Evolutionary conservation across 2,888 invertebrate genomes (phyloP).

Genomic region (Acronicta aceris): DNA sequence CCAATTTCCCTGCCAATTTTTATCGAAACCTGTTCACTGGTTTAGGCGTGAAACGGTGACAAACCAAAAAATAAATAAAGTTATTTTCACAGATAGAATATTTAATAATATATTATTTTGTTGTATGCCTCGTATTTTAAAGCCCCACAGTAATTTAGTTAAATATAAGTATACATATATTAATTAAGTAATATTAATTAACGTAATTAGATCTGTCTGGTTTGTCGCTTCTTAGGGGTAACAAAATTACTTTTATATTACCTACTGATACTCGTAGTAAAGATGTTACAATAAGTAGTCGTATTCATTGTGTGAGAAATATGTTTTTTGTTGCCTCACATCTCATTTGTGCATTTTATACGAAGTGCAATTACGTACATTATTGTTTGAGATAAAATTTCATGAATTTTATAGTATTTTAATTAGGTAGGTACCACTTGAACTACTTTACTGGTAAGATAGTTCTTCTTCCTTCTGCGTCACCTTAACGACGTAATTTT

Average conservation of each 20-base stretch:
- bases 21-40: too few relatives aligned
- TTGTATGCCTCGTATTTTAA: not conserved
- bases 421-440: too few relatives aligned
- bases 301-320: constrained; percentile 1
- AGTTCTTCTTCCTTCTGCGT: too few relatives aligned
- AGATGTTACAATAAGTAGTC: not conserved
- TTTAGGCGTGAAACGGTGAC: too few relatives aligned
- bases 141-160: too few relatives aligned
- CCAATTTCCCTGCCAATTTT: too few relatives aligned
- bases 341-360: constrained; percentile 11
- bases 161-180: too few relatives aligned
- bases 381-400: constrained; percentile 11
- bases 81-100: too few relatives aligned
- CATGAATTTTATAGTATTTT: constrained; percentile 1
- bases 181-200: not conserved
- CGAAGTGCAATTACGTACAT: not conserved
- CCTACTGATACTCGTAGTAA: constrained; percentile 1
- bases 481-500: too few relatives aligned
- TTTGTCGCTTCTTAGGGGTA: not conserved
- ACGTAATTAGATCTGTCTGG: not conserved
- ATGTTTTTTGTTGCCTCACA: constrained; percentile 4
- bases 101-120: not conserved
- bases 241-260: not conserved
- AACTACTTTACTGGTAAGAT: too few relatives aligned
- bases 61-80: too few relatives aligned